Percentiles rank a stretch among this genome's conserved stretches.
Evolutionary conservation across 35 echinoderm and acorn worm genomes (phyloP).

Genomic region (Ophioderma brevispina): DNA sequence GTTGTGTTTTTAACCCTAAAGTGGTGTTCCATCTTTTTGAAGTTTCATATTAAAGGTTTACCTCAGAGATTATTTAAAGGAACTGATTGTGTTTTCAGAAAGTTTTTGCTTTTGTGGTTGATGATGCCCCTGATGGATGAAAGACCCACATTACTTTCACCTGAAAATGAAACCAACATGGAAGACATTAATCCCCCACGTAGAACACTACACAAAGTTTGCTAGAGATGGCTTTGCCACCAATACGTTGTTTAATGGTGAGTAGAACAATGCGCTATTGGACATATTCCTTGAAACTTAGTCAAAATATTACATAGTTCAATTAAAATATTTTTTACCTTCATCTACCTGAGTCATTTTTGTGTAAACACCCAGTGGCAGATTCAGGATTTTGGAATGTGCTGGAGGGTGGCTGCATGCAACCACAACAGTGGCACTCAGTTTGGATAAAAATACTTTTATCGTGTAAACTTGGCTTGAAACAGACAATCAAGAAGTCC

Average conservation of each 20-base stretch:
- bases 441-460: no score
- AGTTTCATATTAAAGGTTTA: not conserved
- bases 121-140: slow-evolving; percentile 76
- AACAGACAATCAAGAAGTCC: no score
- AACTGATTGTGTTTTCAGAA: slow-evolving; percentile 2
- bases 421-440: no score
- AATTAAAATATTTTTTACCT: no score
- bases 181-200: slow-evolving; percentile 42
- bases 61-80: not conserved
- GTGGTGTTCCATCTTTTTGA: not conserved
- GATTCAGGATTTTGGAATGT: no score
- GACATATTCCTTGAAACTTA: no score
- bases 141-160: slow-evolving; percentile 56
- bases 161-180: slow-evolving; percentile 97
- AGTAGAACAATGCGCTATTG: slow-evolving; percentile 6
- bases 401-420: no score
- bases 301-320: no score
- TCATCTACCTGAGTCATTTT: no score
- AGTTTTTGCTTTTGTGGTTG: slow-evolving; percentile 77
- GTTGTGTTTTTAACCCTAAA: not conserved
- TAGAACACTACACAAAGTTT: slow-evolving; percentile 88
- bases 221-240: slow-evolving; percentile 91
- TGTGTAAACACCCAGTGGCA: no score
- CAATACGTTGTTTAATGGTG: slow-evolving; percentile 83
- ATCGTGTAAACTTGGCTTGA: no score